These are phyloP conservation scores for Nasonia giraulti DNA, from an alignment of 1,140 invertebrate genomes.

Conservation along the genomic window DNA sequence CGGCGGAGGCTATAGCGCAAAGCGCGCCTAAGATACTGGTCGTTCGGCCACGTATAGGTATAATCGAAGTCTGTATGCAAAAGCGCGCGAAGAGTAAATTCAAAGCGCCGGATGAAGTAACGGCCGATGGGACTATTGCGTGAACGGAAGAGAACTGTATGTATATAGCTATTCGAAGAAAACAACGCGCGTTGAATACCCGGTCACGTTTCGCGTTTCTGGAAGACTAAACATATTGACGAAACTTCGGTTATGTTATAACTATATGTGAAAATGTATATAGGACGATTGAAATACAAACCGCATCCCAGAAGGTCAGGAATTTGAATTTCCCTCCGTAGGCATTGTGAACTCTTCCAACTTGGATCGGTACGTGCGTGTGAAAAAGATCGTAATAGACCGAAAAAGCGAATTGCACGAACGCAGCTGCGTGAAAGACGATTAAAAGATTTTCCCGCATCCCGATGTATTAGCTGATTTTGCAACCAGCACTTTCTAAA, in stretches of 20 bases:
- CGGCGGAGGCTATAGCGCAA: background rate
- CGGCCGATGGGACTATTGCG: no score
- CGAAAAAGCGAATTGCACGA: slow-evolving; percentile 81
- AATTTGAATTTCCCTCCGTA: slow-evolving; percentile 90
- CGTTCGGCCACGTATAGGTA: background rate
- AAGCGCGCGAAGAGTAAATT: no score
- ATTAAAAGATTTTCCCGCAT: slow-evolving; percentile 71
- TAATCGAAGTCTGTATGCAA: background rate
- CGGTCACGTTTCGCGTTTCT: no score
- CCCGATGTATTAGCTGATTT: slow-evolving; percentile 39
- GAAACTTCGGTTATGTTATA: no score
- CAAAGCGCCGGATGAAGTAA: no score
- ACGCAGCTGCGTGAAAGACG: slow-evolving; percentile 79
- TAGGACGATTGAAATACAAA: slow-evolving; percentile 75
- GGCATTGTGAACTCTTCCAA: slow-evolving; percentile 67
- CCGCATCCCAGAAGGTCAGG: slow-evolving; percentile 89
- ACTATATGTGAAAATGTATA: background rate
- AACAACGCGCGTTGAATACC: no score
- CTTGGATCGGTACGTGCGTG: slow-evolving; percentile 78
- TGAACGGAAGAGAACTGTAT: no score
- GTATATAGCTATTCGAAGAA: no score
- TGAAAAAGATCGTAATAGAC: slow-evolving; percentile 84
- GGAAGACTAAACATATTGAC: no score
- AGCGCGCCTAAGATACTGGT: no score
- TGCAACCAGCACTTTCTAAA: background rate